Evolutionary conservation across 2,888 invertebrate species (phyloP).

Genomic region (Limenitis camilla): DNA sequence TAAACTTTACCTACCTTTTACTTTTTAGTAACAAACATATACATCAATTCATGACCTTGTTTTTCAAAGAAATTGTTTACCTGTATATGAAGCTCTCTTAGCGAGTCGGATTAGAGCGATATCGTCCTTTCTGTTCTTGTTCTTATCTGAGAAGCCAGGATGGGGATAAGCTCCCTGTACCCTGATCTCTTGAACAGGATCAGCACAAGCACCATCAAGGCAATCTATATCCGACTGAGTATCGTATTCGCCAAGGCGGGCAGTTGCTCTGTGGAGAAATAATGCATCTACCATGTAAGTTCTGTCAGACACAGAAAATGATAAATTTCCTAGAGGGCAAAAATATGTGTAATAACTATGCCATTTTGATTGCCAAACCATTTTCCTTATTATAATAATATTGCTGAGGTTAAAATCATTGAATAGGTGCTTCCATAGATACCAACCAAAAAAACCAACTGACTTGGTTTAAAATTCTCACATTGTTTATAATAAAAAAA

Average conservation of each 20-base stretch:
- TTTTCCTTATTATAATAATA: no score
- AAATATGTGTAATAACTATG: no score
- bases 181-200: conserved; percentile 76
- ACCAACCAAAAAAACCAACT: no score
- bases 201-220: conserved; percentile 74
- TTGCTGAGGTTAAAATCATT: no score
- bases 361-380: no score
- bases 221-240: conserved; percentile 77
- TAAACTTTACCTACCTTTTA: no score
- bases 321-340: no score
- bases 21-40: not conserved
- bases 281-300: not conserved
- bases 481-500: no score
- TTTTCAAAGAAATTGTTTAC: conserved; percentile 5
- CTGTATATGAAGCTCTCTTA: conserved; percentile 47
- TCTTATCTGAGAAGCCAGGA: conserved; percentile 70
- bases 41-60: no score
- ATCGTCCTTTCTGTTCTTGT: conserved; percentile 70
- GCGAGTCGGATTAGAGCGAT: conserved; percentile 73
- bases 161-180: conserved; percentile 79
- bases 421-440: no score
- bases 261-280: conserved; percentile 53
- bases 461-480: no score
- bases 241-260: conserved; percentile 80
- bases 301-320: not conserved